A percentile compares a stretch with the other conserved stretches of the same genome.
phyloP scores from a whole-genome alignment of 2,888 invertebrate genomes.

The Andrena hattorfiana region DNA sequence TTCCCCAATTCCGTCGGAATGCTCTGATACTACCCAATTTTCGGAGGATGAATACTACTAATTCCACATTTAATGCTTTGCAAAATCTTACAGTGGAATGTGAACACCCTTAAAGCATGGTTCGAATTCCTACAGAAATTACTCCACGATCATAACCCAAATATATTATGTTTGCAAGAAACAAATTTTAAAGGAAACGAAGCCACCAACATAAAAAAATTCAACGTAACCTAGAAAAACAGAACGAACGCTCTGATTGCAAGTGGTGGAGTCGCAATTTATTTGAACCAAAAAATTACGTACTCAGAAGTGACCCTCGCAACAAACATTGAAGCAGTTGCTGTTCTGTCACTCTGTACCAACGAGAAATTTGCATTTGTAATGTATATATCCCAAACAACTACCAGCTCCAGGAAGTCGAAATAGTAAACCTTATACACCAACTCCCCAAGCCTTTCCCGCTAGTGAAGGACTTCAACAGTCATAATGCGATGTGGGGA shows the following conservation, averaged over 20 bases:
- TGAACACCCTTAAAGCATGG: not conserved
- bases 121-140: not conserved
- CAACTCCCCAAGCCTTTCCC: not conserved
- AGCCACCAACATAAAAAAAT: too few relatives aligned
- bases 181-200: too few relatives aligned
- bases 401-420: not conserved
- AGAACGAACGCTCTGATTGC: too few relatives aligned
- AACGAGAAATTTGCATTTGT: not conserved
- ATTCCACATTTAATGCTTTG: not conserved
- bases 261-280: too few relatives aligned
- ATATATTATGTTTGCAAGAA: too few relatives aligned
- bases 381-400: conserved; percentile 1
- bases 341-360: not conserved
- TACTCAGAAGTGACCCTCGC: not conserved
- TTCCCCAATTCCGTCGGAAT: not conserved
- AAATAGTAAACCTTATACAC: not conserved
- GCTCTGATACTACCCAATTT: not conserved
- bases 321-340: not conserved
- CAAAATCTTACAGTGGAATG: not conserved
- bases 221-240: too few relatives aligned
- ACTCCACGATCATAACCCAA: too few relatives aligned
- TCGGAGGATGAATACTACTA: not conserved
- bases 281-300: too few relatives aligned
- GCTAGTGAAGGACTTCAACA: not conserved
- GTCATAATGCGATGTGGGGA: not conserved